Conservation (phyloP, 2,113 vertebrate species). For the Ailuropoda melanoleuca region DNA sequence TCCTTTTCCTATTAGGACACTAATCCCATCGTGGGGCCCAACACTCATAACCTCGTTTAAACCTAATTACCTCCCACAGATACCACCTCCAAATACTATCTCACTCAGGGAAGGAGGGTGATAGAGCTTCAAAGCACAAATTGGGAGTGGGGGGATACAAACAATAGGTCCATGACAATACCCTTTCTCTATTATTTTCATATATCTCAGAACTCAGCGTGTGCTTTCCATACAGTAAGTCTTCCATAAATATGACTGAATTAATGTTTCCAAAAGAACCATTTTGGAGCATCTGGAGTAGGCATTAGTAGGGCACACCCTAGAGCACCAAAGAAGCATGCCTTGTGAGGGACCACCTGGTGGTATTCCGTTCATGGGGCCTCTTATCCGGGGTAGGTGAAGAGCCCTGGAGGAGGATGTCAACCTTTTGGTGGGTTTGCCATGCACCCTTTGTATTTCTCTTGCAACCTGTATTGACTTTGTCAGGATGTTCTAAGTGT, state of each 20-base stretch:
- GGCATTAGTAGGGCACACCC: rapidly evolving
- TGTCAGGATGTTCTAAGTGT: not conserved
- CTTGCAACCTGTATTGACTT: not conserved
- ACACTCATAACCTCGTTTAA: not conserved
- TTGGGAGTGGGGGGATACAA: too few species aligned
- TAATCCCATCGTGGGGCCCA: too few species aligned
- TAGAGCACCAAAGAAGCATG: not conserved
- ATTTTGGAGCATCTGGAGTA: not conserved
- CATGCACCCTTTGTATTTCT: rapidly evolving
- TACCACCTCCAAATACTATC: not conserved
- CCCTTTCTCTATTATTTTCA: not conserved
- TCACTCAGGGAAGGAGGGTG: not conserved
- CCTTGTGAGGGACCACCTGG: too few species aligned
- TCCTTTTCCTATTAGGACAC: not conserved
- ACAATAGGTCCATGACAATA: not conserved
- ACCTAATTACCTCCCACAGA: not conserved
- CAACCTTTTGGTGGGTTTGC: rapidly evolving
- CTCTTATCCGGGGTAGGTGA: not conserved
- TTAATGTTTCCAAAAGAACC: not conserved
- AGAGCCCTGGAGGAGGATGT: rapidly evolving
- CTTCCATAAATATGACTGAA: not conserved
- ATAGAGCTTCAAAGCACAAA: not conserved
- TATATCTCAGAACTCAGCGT: not conserved
- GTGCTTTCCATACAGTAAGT: not conserved
- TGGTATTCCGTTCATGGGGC: not conserved